Evolutionary conservation across 2,888 invertebrate species (phyloP).

Genomic region (Conchocele bisecta): DNA sequence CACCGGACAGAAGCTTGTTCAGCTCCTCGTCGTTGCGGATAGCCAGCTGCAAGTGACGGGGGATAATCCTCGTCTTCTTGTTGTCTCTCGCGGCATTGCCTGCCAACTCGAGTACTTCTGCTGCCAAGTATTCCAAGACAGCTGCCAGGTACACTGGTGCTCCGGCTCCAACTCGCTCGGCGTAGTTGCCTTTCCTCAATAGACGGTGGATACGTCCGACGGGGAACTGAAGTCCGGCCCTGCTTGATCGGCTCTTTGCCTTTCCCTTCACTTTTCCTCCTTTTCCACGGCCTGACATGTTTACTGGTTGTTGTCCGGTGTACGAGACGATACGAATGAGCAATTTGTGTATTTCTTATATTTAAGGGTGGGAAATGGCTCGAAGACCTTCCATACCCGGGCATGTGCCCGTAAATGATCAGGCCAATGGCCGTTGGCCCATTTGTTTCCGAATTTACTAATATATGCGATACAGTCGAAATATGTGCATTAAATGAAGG

Average conservation of each 20-base stretch:
- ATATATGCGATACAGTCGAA: too few relatives aligned
- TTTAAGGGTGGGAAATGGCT: too few relatives aligned
- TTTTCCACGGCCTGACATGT: slow-evolving; percentile 83
- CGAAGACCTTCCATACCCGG: too few relatives aligned
- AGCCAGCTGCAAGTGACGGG: slow-evolving; percentile 91
- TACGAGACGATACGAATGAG: too few relatives aligned
- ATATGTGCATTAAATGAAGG: too few relatives aligned
- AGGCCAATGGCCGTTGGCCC: too few relatives aligned
- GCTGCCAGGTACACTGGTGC: slow-evolving; percentile 83
- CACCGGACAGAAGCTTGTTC: slow-evolving; percentile 89
- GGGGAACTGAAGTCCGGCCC: slow-evolving; percentile 83
- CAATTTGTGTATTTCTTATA: too few relatives aligned
- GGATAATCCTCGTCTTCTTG: slow-evolving; percentile 89
- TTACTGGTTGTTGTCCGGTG: too few relatives aligned
- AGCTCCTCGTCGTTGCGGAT: slow-evolving; percentile 92
- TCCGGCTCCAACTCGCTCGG: slow-evolving; percentile 82
- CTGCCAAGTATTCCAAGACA: slow-evolving; percentile 85
- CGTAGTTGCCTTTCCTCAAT: slow-evolving; percentile 83
- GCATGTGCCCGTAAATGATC: too few relatives aligned
- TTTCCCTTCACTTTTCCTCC: slow-evolving; percentile 82
- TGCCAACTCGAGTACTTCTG: slow-evolving; percentile 85
- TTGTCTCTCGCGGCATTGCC: slow-evolving; percentile 85
- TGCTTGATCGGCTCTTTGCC: slow-evolving; percentile 80
- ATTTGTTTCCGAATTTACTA: too few relatives aligned
- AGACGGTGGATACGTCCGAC: slow-evolving; percentile 83